Evolutionary conservation across 2,888 invertebrate species (phyloP).

Genomic region (Aphelenchoides bicaudatus): DNA sequence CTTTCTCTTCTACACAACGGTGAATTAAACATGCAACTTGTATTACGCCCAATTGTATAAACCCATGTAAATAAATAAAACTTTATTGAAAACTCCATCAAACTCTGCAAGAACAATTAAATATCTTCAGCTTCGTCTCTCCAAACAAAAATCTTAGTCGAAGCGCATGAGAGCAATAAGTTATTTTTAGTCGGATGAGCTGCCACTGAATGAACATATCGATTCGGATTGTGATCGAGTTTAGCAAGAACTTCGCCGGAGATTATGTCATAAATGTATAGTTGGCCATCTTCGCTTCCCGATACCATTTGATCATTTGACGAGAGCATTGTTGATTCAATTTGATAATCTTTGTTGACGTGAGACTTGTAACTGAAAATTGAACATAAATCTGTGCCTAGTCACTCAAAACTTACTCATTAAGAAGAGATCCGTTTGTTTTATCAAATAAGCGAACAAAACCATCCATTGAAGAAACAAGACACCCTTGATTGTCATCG

Average conservation of each 20-base stretch:
- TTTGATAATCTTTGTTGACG: conserved; percentile 74
- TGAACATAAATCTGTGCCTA: background rate
- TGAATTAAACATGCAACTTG: conserved; percentile 44
- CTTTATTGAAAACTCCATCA: background rate
- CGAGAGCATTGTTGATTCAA: conserved; percentile 80
- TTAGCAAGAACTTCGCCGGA: conserved; percentile 58
- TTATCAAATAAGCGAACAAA: conserved; percentile 83
- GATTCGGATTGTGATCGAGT: conserved; percentile 39
- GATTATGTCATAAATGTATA: conserved; percentile 77
- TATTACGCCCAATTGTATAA: conserved; percentile 49
- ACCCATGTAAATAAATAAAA: conserved; percentile 20
- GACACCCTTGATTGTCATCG: conserved; percentile 84
- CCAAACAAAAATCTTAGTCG: conserved; percentile 35
- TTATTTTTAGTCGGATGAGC: conserved; percentile 51
- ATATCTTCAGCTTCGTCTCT: conserved; percentile 8
- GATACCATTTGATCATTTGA: conserved; percentile 81
- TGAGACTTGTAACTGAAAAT: conserved; percentile 75
- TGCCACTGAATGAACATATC: conserved; percentile 47
- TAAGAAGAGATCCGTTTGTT: conserved; percentile 71
- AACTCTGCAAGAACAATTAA: background rate
- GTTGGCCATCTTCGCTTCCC: conserved; percentile 80
- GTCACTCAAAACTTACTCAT: conserved; percentile 30
- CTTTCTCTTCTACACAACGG: conserved; percentile 39
- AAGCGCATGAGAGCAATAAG: conserved; percentile 31
- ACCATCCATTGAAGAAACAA: conserved; percentile 80